Conservation (phyloP, 2,888 invertebrate species). For the Temnothorax unifasciatus region DNA sequence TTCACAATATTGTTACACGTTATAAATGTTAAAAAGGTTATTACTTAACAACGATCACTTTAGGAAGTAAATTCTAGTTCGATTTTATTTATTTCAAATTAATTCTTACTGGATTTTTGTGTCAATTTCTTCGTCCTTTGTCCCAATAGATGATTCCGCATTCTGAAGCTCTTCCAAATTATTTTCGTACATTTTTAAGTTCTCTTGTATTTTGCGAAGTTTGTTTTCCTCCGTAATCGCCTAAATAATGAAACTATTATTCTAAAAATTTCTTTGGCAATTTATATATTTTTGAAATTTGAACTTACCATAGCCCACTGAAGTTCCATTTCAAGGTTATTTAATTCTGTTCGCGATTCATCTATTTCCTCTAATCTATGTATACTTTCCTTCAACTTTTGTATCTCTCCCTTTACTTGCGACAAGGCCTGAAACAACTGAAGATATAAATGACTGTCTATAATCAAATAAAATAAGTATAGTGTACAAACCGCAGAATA, state of each 20-base stretch:
- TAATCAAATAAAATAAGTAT: constrained; percentile 53
- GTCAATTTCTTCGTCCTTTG: constrained; percentile 77
- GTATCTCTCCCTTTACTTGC: constrained; percentile 86
- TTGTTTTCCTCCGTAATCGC: constrained; percentile 67
- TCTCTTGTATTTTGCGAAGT: constrained; percentile 39
- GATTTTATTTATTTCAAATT: not conserved
- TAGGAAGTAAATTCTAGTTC: not conserved
- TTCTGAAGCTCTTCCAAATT: constrained; percentile 70
- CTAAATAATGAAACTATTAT: constrained; percentile 56
- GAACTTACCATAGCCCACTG: constrained; percentile 85
- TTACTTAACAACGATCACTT: constrained; percentile 26
- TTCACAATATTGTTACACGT: too few relatives aligned
- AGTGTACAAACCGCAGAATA: constrained; percentile 77
- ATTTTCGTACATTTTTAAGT: constrained; percentile 78
- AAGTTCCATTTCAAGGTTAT: constrained; percentile 88
- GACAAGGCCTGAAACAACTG: constrained; percentile 75
- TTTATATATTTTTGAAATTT: constrained; percentile 3
- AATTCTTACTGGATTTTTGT: constrained; percentile 86
- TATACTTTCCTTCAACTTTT: constrained; percentile 88
- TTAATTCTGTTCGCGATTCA: constrained; percentile 86
- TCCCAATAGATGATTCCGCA: constrained; percentile 70
- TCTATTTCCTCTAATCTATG: constrained; percentile 88
- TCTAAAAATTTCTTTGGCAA: not conserved
- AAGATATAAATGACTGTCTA: not conserved
- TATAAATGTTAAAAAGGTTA: constrained; percentile 63